These are phyloP conservation scores for Myiopsitta monachus DNA, from an alignment of 2,113 vertebrate genomes.

Conservation along the genomic window DNA sequence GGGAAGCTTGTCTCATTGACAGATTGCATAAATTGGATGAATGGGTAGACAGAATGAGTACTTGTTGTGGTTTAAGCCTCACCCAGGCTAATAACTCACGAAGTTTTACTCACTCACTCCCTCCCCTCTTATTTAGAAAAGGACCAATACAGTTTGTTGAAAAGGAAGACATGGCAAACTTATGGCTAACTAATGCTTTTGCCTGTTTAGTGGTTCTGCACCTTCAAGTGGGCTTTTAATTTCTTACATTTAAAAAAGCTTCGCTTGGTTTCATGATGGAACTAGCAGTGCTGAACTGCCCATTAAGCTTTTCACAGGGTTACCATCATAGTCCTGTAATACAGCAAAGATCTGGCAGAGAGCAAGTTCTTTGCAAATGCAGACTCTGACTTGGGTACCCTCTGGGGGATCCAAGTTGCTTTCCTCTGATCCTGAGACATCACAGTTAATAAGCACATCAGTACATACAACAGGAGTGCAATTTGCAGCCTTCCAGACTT, in stretches of 20 bases:
- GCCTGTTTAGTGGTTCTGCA: not conserved
- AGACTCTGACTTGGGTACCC: not conserved
- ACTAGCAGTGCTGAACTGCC: not conserved
- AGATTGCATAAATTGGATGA: rapidly evolving
- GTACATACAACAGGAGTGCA: not conserved
- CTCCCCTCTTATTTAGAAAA: too few relatives aligned
- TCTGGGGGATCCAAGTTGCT: not conserved
- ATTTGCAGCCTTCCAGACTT: not conserved
- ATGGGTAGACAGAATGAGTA: not conserved
- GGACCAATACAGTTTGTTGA: not conserved
- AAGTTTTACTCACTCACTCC: too few relatives aligned
- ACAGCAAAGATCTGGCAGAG: not conserved
- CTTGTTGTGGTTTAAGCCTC: too few relatives aligned
- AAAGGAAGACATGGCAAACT: not conserved
- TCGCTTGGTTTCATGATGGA: not conserved
- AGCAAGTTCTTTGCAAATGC: not conserved
- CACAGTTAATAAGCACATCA: not conserved
- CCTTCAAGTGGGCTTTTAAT: not conserved
- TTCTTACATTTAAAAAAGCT: not conserved
- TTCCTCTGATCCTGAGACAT: not conserved
- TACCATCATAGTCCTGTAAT: not conserved
- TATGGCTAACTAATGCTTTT: not conserved
- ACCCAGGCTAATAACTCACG: too few relatives aligned
- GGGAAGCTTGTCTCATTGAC: not conserved
- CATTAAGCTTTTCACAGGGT: rapidly evolving